Evolutionary conservation across 2,797 vertebrate genomes (phyloP).

Genomic region (Parauchenoglanis punctatus): DNA sequence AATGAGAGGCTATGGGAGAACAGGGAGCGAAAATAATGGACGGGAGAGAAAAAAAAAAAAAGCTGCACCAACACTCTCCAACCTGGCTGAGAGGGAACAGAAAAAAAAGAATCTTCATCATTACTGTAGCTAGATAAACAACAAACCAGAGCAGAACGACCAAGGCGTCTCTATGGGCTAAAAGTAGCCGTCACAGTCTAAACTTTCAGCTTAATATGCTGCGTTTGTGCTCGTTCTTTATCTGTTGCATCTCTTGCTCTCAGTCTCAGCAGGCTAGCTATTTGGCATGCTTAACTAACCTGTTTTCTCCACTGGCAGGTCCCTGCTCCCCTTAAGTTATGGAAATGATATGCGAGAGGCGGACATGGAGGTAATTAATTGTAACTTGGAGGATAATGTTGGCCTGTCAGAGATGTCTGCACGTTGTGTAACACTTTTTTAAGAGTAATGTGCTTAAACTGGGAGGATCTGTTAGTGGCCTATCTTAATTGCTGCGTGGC

Average conservation of each 20-base stretch:
- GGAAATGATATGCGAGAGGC: slow-evolving; percentile 95
- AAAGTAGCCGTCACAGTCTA: slow-evolving; percentile 47
- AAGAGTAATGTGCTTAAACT: slow-evolving; percentile 89
- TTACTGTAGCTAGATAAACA: slow-evolving; percentile 26
- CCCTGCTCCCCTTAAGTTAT: slow-evolving; percentile 89
- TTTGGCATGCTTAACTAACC: slow-evolving; percentile 82
- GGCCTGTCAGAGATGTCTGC: slow-evolving; percentile 94
- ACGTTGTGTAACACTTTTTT: slow-evolving; percentile 89
- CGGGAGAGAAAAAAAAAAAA: slow-evolving; percentile 64
- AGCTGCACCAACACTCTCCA: slow-evolving; percentile 51
- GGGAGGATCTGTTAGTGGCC: slow-evolving; percentile 86
- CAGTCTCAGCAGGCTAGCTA: slow-evolving; percentile 59
- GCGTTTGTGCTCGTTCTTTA: slow-evolving; percentile 66
- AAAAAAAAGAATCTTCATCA: slow-evolving; percentile 49
- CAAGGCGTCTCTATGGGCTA: slow-evolving; percentile 22
- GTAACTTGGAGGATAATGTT: slow-evolving; percentile 95
- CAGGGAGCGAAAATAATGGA: slow-evolving; percentile 87
- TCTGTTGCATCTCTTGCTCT: slow-evolving; percentile 59
- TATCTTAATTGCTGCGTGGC: slow-evolving; percentile 87
- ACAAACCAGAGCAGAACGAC: slow-evolving; percentile 21
- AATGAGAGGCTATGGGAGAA: slow-evolving; percentile 87
- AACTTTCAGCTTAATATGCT: slow-evolving; percentile 57
- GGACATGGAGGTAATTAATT: slow-evolving; percentile 98
- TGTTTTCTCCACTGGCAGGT: slow-evolving; percentile 73
- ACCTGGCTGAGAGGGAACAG: slow-evolving; percentile 38